Percentiles rank a stretch among this genome's conserved stretches.
Conservation (phyloP, 2,888 invertebrate genomes). For the Caenorhabditis uteleia region DNA sequence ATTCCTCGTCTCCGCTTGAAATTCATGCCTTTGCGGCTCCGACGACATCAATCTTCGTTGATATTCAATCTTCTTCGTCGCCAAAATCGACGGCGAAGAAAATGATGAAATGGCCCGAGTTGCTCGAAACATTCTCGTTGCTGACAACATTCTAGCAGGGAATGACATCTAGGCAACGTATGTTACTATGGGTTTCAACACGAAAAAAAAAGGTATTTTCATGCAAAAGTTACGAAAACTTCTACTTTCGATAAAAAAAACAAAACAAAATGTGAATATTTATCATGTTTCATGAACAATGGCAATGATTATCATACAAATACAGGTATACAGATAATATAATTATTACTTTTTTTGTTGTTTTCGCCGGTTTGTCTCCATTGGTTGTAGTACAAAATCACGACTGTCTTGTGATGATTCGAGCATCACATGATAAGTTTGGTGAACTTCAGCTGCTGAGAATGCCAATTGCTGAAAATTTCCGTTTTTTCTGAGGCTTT, state of each 20-base stretch:
- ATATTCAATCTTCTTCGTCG: no score
- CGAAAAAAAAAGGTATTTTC: no score
- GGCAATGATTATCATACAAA: neutral
- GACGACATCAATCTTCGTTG: constrained; percentile 21
- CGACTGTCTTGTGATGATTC: constrained; percentile 26
- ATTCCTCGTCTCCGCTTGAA: constrained; percentile 95
- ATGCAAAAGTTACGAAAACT: no score
- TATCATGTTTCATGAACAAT: neutral
- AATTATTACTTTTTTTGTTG: neutral
- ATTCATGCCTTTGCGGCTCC: constrained; percentile 79
- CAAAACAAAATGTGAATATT: neutral
- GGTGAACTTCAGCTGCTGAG: constrained; percentile 19
- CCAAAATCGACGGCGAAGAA: no score
- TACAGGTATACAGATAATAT: neutral
- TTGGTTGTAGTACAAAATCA: constrained; percentile 20
- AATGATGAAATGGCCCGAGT: no score
- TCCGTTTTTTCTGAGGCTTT: no score
- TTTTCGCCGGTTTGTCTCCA: no score
- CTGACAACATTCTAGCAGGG: no score
- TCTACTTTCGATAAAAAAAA: neutral
- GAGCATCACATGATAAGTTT: constrained; percentile 18
- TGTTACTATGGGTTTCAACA: no score
- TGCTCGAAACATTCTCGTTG: no score
- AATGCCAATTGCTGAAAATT: constrained; percentile 2
- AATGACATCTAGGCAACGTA: no score